Base-by-base conservation (phyloP, 1,140 invertebrate genomes). In the Heliconius hewitsoni region DNA sequence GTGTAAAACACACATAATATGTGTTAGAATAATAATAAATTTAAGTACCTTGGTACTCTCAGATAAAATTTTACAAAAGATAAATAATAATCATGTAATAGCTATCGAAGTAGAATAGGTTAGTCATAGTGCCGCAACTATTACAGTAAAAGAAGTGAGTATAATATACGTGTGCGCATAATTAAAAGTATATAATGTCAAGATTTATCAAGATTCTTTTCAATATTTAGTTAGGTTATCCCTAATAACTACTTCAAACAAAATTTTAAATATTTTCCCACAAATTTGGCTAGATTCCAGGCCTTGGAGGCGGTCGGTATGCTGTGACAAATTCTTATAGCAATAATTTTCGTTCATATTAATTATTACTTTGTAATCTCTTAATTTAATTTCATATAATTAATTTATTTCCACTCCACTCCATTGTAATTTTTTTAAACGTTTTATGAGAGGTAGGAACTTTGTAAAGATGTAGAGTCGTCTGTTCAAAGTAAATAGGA, bases 191-290 rank as follows among this genome's bases (percentile, higher is more conserved):
- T 27, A 66, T 52, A 19, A 52, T 16, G 11, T 75, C 19, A n/a
- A 71, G 30, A 23, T 39, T 13, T 66, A 70, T 71, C 46, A 77
- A 81, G 79, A 34, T 77, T 74, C 34, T 74, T 57, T 42, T 81
- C 42, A 74, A 52, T 57, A 81, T 81, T 81, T 75, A 81, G 66
- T 72, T 55, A 52, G 34, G 72, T 46, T 81, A 78, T 75, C 37
- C 73, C 76, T 39, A 71, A 66, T 66, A 66, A 80, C 71, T 71
- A 74, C 78, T 77, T 72, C 74, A 75, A 79, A 80, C 52, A 52
- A 80, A 76, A 78, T 82, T 82, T 80, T 73, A 82, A 80, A 78
- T 57, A 81, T 80, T 82, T 77, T 72, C 78, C 57, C 66, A 57
- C 9, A 66, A 72, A 23, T 72, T 76, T 82, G 81, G 79, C 81